These are phyloP conservation scores for Sitophilus oryzae DNA, from an alignment of 1,140 invertebrate genomes.

Conservation along the genomic window DNA sequence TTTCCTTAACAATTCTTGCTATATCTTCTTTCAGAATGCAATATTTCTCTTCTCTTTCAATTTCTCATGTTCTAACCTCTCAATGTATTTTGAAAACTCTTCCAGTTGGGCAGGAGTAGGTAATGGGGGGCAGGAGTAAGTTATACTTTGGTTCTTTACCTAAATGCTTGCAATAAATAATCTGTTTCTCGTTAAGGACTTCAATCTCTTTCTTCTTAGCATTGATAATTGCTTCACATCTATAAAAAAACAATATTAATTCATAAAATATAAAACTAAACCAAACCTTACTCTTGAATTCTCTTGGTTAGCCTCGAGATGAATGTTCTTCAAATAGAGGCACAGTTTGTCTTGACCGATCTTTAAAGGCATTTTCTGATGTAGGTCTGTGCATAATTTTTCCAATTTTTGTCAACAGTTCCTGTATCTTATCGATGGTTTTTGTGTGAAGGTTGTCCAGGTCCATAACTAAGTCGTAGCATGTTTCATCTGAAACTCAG, in stretches of 20 bases:
- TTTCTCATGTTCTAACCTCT: slow-evolving; percentile 50
- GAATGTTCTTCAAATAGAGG: slow-evolving; percentile 23
- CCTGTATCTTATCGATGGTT: slow-evolving; percentile 11
- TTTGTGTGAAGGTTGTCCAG: slow-evolving; percentile 8
- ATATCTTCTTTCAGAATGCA: slow-evolving; percentile 49
- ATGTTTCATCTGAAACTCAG: slow-evolving; percentile 10
- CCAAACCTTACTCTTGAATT: slow-evolving; percentile 19
- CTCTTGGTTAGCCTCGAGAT: slow-evolving; percentile 13
- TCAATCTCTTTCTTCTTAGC: slow-evolving; percentile 19
- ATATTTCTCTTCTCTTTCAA: slow-evolving; percentile 49
- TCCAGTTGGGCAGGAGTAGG: slow-evolving; percentile 50
- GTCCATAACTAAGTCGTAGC: slow-evolving; percentile 14
- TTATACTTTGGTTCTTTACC: slow-evolving; percentile 44
- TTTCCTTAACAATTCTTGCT: slow-evolving; percentile 51
- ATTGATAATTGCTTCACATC: slow-evolving; percentile 22
- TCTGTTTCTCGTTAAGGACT: slow-evolving; percentile 22
- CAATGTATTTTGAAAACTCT: slow-evolving; percentile 47
- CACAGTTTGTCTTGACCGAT: slow-evolving; percentile 12
- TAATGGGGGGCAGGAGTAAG: slow-evolving; percentile 45
- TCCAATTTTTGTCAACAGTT: slow-evolving; percentile 9
- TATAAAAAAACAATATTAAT: slow-evolving; percentile 7
- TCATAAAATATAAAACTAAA: not conserved
- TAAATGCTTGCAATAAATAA: slow-evolving; percentile 40
- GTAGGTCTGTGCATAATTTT: slow-evolving; percentile 8
- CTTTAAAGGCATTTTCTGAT: slow-evolving; percentile 11